Conservation (phyloP, 2,113 vertebrate genomes). For the Oreochromis aureus region DNA sequence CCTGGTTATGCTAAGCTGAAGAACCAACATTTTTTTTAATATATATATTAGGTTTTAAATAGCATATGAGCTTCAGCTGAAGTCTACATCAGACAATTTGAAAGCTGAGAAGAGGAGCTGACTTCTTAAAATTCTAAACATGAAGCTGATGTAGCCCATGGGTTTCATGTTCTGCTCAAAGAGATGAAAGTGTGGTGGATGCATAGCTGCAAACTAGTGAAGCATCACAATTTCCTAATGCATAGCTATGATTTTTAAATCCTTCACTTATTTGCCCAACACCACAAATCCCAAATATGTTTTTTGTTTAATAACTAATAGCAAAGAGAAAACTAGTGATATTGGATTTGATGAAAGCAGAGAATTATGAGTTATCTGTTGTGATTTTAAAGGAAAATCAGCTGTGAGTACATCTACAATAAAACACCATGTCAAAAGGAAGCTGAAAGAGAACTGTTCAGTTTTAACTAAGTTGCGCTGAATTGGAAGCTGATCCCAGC, state of each 20-base stretch:
- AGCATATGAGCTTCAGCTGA: neutral
- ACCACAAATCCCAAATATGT: neutral
- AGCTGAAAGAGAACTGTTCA: neutral
- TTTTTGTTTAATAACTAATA: neutral
- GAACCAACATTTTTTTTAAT: neutral
- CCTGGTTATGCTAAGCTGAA: neutral
- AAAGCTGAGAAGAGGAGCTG: neutral
- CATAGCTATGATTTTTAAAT: neutral
- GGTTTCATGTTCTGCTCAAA: neutral
- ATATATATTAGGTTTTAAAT: neutral
- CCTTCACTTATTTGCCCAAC: neutral
- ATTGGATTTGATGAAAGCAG: neutral
- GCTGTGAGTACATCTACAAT: neutral
- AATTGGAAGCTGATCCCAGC: neutral
- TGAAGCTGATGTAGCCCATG: neutral
- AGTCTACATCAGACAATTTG: neutral
- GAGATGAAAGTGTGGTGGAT: neutral
- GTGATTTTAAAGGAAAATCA: neutral
- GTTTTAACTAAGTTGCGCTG: neutral
- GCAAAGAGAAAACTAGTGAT: neutral
- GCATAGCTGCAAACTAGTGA: neutral
- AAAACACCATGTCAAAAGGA: neutral
- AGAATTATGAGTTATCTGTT: neutral
- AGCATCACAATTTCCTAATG: neutral
- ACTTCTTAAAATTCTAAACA: neutral